These are phyloP conservation scores for Panurus biarmicus DNA, from an alignment of 2,113 vertebrate species.

Conservation along the genomic window DNA sequence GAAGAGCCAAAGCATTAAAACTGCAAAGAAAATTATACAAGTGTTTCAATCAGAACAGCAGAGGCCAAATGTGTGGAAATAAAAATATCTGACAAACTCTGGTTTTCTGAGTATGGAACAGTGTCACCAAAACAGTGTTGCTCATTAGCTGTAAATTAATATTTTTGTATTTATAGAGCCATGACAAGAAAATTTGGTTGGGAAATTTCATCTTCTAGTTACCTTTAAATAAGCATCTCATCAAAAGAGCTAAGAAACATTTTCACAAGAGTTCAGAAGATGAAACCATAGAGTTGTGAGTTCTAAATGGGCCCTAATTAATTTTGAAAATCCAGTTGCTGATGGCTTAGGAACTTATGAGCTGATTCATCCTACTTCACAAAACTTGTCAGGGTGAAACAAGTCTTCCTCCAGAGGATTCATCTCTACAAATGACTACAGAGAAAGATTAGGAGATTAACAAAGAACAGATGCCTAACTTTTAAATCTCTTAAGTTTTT, in stretches of 20 bases:
- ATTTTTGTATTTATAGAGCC: background rate
- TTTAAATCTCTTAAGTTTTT: background rate
- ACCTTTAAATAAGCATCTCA: background rate
- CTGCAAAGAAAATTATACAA: constrained; percentile 61
- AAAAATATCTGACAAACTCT: background rate
- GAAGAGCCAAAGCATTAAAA: constrained; percentile 74
- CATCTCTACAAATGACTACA: background rate
- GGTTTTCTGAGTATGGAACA: background rate
- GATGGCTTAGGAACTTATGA: background rate
- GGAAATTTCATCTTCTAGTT: background rate
- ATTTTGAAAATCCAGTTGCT: background rate
- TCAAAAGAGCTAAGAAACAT: background rate
- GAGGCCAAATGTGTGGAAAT: background rate
- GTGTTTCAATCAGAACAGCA: constrained; percentile 14
- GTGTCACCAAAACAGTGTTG: background rate
- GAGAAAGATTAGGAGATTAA: background rate
- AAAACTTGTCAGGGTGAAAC: background rate
- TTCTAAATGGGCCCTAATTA: background rate
- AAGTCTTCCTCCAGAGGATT: background rate
- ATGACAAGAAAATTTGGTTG: background rate
- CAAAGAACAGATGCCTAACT: background rate
- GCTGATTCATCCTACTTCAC: background rate
- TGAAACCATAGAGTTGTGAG: background rate
- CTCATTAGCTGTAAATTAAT: background rate
- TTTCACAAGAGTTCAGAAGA: background rate